A percentile compares a stretch with the other conserved stretches of the same genome.
Conservation (phyloP, 2,888 invertebrate species). For the Sarcophaga rosellei region DNA sequence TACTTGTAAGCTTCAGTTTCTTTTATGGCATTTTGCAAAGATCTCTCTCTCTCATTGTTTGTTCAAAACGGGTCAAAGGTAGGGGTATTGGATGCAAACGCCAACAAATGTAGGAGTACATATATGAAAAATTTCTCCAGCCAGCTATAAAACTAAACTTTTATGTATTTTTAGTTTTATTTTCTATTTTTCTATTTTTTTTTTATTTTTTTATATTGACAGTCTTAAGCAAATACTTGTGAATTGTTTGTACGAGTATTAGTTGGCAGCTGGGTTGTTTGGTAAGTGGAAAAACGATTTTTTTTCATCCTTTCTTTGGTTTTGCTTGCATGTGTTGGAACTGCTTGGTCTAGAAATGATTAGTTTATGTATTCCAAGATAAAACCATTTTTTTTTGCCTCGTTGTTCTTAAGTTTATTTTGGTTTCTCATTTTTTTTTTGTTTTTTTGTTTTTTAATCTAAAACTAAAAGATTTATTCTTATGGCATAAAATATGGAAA, state of each 20-base stretch:
- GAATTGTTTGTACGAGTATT: neutral
- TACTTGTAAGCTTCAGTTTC: neutral
- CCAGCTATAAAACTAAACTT: neutral
- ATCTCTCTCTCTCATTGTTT: neutral
- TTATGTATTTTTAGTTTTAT: neutral
- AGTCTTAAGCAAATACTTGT: neutral
- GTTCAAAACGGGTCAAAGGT: neutral
- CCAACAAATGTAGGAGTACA: neutral
- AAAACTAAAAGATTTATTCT: slow-evolving; percentile 5
- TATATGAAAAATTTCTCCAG: neutral
- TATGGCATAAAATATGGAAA: slow-evolving; percentile 3
- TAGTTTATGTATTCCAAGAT: slow-evolving; percentile 28
- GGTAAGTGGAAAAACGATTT: neutral
- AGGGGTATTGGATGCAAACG: neutral
- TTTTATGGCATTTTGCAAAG: no score
- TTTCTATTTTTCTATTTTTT: neutral
- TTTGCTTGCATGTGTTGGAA: neutral
- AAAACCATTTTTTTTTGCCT: neutral
- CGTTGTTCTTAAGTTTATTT: neutral
- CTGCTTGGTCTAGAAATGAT: slow-evolving; percentile 12
- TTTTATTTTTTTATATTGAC: neutral
- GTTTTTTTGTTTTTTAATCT: neutral
- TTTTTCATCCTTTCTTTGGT: neutral
- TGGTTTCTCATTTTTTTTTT: neutral
- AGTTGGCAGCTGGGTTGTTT: neutral